Base-by-base conservation (phyloP, 2,113 vertebrate species). In the Callithrix jacchus region DNA sequence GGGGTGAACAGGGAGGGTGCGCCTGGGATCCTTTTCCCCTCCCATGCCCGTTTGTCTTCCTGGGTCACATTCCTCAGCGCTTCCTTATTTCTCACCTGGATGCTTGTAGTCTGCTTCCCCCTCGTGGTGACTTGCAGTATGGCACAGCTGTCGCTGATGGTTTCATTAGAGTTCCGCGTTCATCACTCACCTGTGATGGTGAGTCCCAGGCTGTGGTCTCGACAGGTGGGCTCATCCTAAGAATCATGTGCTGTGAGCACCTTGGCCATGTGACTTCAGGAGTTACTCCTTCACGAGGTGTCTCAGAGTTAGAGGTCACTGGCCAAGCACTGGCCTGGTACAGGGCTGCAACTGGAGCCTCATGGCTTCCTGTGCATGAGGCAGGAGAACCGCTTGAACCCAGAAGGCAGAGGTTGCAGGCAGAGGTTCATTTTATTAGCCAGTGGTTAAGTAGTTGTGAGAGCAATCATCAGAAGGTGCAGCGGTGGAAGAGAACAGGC, bases 71-170 rank as follows among this genome's bases (percentile, higher is more conserved):
- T 21, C 37, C 17, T 0, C 3, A 17, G 21, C 0, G 32, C 81
- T 56, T 8, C 8, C 49, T 4, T 2, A 0, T 7, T 10, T 25
- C 12, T 64, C 35, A 4, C 14, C 0, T 1, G 1, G 91, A 96
- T 95, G 79, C 90, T 96, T 98, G 97, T 97, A 37, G 40, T 98
- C 97, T 98, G 98, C 98, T 97, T 86, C 98, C 98, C 95, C 80
- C 98, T 98, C 73, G 97, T 98, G 98, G 98, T 96, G 76, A 6
- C 70, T 92, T 73, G 18, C 27, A 56, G 97, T 97, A 98, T 89
- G 32, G 82, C 94, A 66, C 10, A 14, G 17, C 70, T 40, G n/a
- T 40, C 3, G 2, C 66, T 25, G 66, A 11, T 37, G 32, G 12
- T 32, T 80, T 82, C 61, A 8, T 40, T 64, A 64, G 30, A 13